Conservation (phyloP, 2,113 vertebrate species). For the Numenius arquata region DNA sequence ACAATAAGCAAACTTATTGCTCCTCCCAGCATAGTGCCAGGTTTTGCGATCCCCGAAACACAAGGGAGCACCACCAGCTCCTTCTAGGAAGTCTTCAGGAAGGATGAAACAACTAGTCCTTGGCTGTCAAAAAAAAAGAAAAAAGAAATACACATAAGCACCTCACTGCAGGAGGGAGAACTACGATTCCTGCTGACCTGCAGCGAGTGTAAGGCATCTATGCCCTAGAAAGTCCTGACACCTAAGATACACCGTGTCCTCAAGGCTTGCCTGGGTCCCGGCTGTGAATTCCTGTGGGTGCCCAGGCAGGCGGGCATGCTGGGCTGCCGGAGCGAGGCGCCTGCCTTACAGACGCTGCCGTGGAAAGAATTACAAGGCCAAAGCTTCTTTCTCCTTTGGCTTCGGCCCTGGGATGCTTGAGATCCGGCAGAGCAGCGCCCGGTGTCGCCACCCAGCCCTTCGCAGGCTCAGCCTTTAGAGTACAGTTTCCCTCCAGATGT, state of each 20-base stretch:
- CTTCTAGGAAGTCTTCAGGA: background rate
- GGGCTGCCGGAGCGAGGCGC: background rate
- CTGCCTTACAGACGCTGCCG: background rate
- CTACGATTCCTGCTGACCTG: background rate
- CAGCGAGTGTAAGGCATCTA: background rate
- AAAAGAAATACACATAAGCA: background rate
- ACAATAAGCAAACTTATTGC: background rate
- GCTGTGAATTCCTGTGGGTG: background rate
- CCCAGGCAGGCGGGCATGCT: background rate
- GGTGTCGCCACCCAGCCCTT: background rate
- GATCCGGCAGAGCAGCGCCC: background rate
- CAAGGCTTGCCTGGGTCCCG: background rate
- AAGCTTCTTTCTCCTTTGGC: background rate
- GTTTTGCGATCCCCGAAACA: background rate
- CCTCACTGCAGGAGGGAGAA: background rate
- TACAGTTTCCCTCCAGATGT: slow-evolving; percentile 5
- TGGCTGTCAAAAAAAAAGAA: background rate
- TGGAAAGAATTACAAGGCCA: slow-evolving; percentile 3
- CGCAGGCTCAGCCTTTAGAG: background rate
- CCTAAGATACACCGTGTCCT: background rate
- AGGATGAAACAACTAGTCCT: background rate
- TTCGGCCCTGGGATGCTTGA: background rate
- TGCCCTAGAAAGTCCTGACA: background rate
- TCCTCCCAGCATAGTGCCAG: background rate
- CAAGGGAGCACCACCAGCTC: background rate